Conservation (phyloP, 2,113 vertebrate genomes). For the Oostethus manadensis region DNA sequence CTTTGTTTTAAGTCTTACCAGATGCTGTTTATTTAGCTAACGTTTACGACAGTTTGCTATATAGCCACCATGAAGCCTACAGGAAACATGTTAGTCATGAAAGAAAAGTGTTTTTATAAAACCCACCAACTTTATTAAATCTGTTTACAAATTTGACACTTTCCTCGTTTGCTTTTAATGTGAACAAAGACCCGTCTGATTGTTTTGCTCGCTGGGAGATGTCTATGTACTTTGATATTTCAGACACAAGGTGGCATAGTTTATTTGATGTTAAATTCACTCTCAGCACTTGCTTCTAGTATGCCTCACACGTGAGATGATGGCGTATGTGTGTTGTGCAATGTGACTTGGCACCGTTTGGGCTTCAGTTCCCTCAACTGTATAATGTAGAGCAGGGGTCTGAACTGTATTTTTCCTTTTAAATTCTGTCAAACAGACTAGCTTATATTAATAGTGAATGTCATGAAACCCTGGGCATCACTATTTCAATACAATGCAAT, state of each 20-base stretch:
- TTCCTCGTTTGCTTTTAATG: not conserved
- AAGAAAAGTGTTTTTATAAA: constrained; percentile 48
- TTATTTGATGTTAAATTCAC: not conserved
- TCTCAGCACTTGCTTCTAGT: not conserved
- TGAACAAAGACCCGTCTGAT: not conserved
- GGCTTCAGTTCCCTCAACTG: no score
- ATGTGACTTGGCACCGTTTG: no score
- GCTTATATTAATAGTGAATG: no score
- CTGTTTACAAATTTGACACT: constrained; percentile 3
- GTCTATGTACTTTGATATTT: constrained; percentile 10
- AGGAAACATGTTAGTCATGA: constrained; percentile 11
- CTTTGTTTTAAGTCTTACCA: constrained; percentile 5
- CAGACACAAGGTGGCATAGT: constrained; percentile 47
- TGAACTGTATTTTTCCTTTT: no score
- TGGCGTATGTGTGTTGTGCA: no score
- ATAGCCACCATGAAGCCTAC: constrained; percentile 25
- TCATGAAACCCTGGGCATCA: no score
- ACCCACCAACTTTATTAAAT: constrained; percentile 53
- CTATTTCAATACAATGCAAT: no score
- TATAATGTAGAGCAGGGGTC: no score
- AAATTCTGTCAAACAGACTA: no score
- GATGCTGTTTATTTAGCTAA: constrained; percentile 8
- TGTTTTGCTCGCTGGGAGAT: accelerated
- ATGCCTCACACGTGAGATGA: no score
- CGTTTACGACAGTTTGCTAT: constrained; percentile 14